Conservation (phyloP, 2,797 vertebrate genomes). For the Labeo calbasu region DNA sequence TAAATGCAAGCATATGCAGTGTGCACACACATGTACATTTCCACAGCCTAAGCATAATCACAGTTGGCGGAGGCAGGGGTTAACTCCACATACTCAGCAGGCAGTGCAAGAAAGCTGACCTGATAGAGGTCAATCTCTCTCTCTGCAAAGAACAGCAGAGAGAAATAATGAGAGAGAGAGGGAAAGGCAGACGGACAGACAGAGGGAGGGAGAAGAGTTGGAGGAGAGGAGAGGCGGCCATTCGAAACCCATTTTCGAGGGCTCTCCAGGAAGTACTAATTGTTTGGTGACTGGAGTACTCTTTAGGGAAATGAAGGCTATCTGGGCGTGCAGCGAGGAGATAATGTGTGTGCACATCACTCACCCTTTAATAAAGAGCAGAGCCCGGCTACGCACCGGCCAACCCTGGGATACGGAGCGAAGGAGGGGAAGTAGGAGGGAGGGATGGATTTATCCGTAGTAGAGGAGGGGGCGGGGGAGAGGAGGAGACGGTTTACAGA, state of each 20-base stretch:
- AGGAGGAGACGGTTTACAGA: conserved; percentile 45
- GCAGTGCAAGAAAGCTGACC: conserved; percentile 58
- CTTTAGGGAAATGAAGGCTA: conserved; percentile 65
- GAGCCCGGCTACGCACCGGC: conserved; percentile 27
- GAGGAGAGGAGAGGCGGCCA: conserved; percentile 42
- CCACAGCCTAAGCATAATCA: conserved; percentile 44
- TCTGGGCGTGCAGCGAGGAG: conserved; percentile 58
- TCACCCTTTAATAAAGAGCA: conserved; percentile 61
- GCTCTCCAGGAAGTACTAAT: conserved; percentile 67
- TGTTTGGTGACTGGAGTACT: conserved; percentile 70
- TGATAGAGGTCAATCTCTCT: conserved; percentile 52
- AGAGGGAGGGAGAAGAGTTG: conserved; percentile 21
- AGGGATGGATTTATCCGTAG: conserved; percentile 46
- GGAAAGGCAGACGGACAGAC: conserved; percentile 20
- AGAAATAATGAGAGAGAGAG: conserved; percentile 43
- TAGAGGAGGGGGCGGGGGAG: conserved; percentile 37
- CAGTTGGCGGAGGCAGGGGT: conserved; percentile 43
- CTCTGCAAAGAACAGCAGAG: conserved; percentile 51
- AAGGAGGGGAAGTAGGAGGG: conserved; percentile 6
- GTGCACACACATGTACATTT: neutral
- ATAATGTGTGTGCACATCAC: conserved; percentile 63
- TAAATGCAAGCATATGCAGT: conserved; percentile 2
- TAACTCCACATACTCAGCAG: conserved; percentile 54
- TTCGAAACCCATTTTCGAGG: conserved; percentile 63
- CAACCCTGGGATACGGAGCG: conserved; percentile 32